Percentiles rank a stretch among this genome's conserved stretches.
Evolutionary conservation across 1,140 invertebrate species (phyloP).

Genomic region (Papilio xuthus): DNA sequence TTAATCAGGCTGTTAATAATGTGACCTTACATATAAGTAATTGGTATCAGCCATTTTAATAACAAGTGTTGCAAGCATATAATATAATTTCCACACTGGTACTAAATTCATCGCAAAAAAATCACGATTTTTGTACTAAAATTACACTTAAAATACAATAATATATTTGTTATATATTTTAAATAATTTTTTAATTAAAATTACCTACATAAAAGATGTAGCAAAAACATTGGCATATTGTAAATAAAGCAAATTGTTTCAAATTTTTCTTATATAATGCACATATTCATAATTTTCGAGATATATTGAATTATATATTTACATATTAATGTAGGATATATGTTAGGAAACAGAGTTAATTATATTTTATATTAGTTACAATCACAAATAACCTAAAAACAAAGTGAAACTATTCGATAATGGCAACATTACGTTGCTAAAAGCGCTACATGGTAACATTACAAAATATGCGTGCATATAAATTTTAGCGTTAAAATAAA

Average conservation of each 20-base stretch:
- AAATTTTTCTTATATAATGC: background rate
- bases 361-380: slow-evolving; percentile 18
- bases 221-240: slow-evolving; percentile 15
- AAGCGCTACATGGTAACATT: slow-evolving; percentile 63
- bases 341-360: slow-evolving; percentile 22
- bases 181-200: slow-evolving; percentile 25
- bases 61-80: slow-evolving; percentile 56
- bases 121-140: slow-evolving; percentile 69
- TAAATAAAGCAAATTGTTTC: slow-evolving; percentile 5
- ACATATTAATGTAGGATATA: background rate
- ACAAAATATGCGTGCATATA: slow-evolving; percentile 53
- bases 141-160: slow-evolving; percentile 34
- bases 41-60: slow-evolving; percentile 71
- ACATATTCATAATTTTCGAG: background rate
- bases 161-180: slow-evolving; percentile 27
- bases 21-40: slow-evolving; percentile 72
- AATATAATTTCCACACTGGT: slow-evolving; percentile 66
- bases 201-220: slow-evolving; percentile 28
- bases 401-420: slow-evolving; percentile 50
- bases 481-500: slow-evolving; percentile 33
- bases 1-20: slow-evolving; percentile 63
- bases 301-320: slow-evolving; percentile 19
- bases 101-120: slow-evolving; percentile 49
- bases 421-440: slow-evolving; percentile 53
- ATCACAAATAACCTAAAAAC: slow-evolving; percentile 21